These are phyloP conservation scores for Drosophila stalkeri DNA, from an alignment of 2,888 invertebrate species.

Conservation along the genomic window DNA sequence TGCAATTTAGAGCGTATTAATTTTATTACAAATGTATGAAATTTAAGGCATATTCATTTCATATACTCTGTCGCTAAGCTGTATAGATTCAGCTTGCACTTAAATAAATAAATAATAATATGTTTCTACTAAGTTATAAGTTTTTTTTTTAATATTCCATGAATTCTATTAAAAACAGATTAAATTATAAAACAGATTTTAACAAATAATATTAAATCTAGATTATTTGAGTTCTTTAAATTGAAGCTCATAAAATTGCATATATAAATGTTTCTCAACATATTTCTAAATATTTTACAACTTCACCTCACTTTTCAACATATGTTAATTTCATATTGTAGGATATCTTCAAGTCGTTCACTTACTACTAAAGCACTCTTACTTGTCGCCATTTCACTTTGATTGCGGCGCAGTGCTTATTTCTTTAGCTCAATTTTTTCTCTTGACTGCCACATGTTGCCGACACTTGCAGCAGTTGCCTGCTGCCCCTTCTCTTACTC, in stretches of 20 bases:
- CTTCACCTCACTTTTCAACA: no score
- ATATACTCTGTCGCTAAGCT: no score
- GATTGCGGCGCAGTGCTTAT: conserved; percentile 48
- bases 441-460: conserved; percentile 76
- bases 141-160: neutral
- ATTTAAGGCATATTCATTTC: neutral
- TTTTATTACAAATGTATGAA: neutral
- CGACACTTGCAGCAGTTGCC: conserved; percentile 75
- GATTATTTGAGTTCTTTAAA: neutral
- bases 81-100: no score
- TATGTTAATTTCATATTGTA: no score
- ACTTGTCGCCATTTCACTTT: conserved; percentile 31
- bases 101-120: neutral
- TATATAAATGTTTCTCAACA: no score
- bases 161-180: neutral
- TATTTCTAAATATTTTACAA: no score
- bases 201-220: neutral
- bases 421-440: conserved; percentile 55
- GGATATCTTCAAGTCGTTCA: neutral
- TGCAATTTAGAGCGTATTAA: neutral
- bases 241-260: no score
- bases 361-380: neutral
- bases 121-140: neutral
- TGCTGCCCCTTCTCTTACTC: neutral
- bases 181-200: no score